Conservation (phyloP, 2,797 vertebrate genomes). For the Euphonia xanthogaster region DNA sequence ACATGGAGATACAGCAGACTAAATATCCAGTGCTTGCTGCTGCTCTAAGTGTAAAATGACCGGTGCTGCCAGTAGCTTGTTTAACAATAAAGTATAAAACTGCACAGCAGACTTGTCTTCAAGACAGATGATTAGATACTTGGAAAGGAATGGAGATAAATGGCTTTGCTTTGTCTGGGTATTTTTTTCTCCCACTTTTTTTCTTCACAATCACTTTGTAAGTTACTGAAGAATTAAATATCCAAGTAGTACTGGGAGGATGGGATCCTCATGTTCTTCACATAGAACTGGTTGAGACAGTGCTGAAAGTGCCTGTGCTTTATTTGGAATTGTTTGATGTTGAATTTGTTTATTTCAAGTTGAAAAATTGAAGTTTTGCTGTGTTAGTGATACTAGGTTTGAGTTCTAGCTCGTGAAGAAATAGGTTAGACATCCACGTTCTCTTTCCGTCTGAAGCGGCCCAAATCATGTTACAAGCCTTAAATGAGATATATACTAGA, state of each 20-base stretch:
- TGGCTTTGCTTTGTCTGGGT: not conserved
- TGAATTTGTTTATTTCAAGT: not conserved
- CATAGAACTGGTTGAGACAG: not conserved
- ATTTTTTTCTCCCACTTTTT: not conserved
- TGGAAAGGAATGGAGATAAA: not conserved
- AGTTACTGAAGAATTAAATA: not conserved
- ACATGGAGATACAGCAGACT: not conserved
- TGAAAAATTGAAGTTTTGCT: not conserved
- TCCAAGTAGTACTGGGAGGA: not conserved
- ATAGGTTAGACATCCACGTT: not conserved
- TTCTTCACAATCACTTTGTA: not conserved
- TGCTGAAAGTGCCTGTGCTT: not conserved
- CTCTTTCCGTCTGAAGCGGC: not conserved
- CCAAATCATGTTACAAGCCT: not conserved
- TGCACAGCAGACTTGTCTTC: not conserved
- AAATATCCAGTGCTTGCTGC: not conserved
- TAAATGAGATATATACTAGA: not conserved
- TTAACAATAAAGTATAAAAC: not conserved
- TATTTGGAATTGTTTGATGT: not conserved
- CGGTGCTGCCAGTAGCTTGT: not conserved
- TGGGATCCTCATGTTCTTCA: not conserved
- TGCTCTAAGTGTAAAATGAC: not conserved
- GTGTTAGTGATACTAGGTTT: not conserved
- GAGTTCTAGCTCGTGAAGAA: not conserved
- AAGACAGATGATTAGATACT: not conserved